These are phyloP conservation scores for Syngnathoides biaculeatus DNA, from an alignment of 2,113 vertebrate species.

Conservation along the genomic window DNA sequence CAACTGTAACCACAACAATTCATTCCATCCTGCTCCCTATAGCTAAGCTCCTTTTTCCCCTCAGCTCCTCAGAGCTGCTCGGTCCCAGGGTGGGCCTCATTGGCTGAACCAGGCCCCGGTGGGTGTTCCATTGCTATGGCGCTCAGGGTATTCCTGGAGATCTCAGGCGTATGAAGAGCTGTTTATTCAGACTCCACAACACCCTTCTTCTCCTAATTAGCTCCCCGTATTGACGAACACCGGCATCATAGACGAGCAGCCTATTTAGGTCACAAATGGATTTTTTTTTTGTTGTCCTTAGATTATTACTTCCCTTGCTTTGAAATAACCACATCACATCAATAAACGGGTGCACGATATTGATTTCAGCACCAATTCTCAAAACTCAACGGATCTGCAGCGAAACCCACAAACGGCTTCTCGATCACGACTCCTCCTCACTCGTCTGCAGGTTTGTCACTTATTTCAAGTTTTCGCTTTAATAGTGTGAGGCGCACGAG, in stretches of 20 bases:
- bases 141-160: constrained; percentile 30
- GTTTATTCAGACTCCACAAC: constrained; percentile 42
- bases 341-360: not conserved
- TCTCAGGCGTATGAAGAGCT: constrained; percentile 38
- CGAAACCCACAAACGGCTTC: not conserved
- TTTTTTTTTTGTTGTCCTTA: not conserved
- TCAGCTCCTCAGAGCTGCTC: constrained; percentile 20
- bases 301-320: not conserved
- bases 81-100: constrained; percentile 39
- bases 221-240: constrained; percentile 31
- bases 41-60: constrained; percentile 17
- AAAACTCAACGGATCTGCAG: not conserved
- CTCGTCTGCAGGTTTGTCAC: not conserved
- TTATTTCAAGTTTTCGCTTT: not conserved
- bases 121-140: constrained; percentile 49
- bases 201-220: constrained; percentile 48
- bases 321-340: not conserved
- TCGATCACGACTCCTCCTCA: not conserved
- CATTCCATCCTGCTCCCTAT: constrained; percentile 11
- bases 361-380: not conserved
- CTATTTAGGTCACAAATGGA: not conserved
- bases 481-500: not conserved
- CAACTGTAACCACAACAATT: constrained; percentile 20
- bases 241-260: constrained; percentile 24
- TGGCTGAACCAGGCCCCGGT: constrained; percentile 35